Conservation (phyloP, 2,797 vertebrate species). For the Typhlichthys subterraneus region DNA sequence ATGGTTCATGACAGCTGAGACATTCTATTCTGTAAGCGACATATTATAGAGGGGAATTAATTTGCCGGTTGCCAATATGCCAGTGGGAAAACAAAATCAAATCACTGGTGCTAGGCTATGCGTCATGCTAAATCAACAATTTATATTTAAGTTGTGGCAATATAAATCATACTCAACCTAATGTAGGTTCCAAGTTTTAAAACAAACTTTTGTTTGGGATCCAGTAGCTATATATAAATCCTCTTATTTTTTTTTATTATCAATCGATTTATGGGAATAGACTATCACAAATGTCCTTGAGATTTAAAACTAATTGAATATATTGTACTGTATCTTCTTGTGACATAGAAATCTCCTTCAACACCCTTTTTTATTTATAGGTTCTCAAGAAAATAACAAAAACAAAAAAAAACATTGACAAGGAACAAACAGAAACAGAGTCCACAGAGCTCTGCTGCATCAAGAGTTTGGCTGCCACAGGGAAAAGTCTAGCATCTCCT, state of each 20-base stretch:
- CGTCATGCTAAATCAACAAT: constrained; percentile 59
- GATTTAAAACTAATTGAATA: constrained; percentile 71
- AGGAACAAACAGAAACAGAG: constrained; percentile 65
- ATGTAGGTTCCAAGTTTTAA: constrained; percentile 83
- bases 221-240: constrained; percentile 64
- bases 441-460: constrained; percentile 67
- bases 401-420: constrained; percentile 70
- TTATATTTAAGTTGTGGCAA: constrained; percentile 33
- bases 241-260: constrained; percentile 27
- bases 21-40: constrained; percentile 68
- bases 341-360: constrained; percentile 65
- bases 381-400: constrained; percentile 66
- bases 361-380: constrained; percentile 52
- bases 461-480: constrained; percentile 58
- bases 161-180: constrained; percentile 74
- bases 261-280: constrained; percentile 55
- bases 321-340: constrained; percentile 64
- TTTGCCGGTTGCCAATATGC: constrained; percentile 37
- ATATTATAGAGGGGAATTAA: constrained; percentile 18
- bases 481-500: constrained; percentile 75
- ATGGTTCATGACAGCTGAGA: constrained; percentile 57
- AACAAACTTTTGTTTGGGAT: constrained; percentile 80
- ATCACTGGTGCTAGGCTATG: constrained; percentile 56
- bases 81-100: constrained; percentile 52
- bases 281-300: constrained; percentile 76